Base-by-base conservation (phyloP, 2,888 invertebrate genomes). In the Dicranocentrus wangi region DNA sequence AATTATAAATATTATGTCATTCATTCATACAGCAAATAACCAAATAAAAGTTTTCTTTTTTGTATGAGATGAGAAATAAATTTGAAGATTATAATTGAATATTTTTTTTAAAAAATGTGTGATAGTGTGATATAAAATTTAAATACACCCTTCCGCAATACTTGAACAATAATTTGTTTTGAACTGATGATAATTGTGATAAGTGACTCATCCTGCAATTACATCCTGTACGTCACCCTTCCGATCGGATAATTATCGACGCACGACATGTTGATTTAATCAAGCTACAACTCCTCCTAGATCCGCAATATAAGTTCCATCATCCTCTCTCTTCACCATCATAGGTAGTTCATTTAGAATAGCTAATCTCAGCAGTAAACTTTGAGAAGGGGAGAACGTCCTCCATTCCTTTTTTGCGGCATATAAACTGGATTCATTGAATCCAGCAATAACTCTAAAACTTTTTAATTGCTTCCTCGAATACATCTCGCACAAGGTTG, bases 301-400 rank as follows among this genome's bases (percentile, higher is more conserved):
- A 60, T 76, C 76, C 2, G 76, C 76, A 15, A 76, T 53, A n/a
- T 76, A 76, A 23, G 47, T 39, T 7, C 58, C 43, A 51, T 76
- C 76, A 10, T 68, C 68, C 17, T 68, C 60, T 8, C 68, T 58
- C 23, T 69, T 76, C n/a, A 76, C 68, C 76, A 76, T 76, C 42
- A 68, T 76, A 8, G 76, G 76, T 10, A 76, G 28, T 19, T 76
- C 76, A 25, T 76, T 68, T 68, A 66, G 69, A 5, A 68, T 76
- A 2, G 68, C 68, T 10, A 76, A 47, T 3, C 68, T 69, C 3
- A 76, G 21, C 1, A 76, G 2, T 1, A 76, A 43, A 23, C 76
- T 76, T 23, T 76, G 39, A 47, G 69, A 69, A n/a, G 76, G 27
- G n/a, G 60, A 32, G 25, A 68, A 68, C n/a, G 68, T 47, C 21